Conservation (phyloP, 2,797 vertebrate species). For the Florisuga fusca region DNA sequence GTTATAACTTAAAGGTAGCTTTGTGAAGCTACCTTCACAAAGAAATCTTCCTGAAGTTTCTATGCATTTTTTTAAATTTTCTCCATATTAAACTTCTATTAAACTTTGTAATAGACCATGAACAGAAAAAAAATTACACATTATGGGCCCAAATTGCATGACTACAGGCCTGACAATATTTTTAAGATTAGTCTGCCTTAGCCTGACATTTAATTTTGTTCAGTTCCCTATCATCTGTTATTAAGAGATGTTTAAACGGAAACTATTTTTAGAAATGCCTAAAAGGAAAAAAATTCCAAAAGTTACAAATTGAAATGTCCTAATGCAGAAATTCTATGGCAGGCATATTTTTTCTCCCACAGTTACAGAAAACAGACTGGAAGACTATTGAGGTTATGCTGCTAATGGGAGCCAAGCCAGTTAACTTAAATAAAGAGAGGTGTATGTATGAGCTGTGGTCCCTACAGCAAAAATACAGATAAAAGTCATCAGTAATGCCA, state of each 20-base stretch:
- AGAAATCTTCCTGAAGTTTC: not conserved
- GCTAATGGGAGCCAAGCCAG: not conserved
- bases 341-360: not conserved
- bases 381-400: not conserved
- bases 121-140: not conserved
- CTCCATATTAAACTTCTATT: not conserved
- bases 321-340: not conserved
- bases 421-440: not conserved
- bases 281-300: not conserved
- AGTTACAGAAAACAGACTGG: not conserved
- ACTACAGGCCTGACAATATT: not conserved
- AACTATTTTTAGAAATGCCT: slow-evolving; percentile 4
- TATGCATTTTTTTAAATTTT: not conserved
- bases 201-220: not conserved
- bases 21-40: not conserved
- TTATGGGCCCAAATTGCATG: not conserved
- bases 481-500: not conserved
- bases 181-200: slow-evolving; percentile 11
- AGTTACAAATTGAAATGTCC: not conserved
- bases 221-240: not conserved
- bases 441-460: not conserved
- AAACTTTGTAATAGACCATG: not conserved
- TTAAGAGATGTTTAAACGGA: not conserved
- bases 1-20: not conserved
- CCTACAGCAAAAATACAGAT: not conserved